Evolutionary conservation across 2,797 vertebrate genomes (phyloP).

Genomic region (Mormyrus proboscirostris): DNA sequence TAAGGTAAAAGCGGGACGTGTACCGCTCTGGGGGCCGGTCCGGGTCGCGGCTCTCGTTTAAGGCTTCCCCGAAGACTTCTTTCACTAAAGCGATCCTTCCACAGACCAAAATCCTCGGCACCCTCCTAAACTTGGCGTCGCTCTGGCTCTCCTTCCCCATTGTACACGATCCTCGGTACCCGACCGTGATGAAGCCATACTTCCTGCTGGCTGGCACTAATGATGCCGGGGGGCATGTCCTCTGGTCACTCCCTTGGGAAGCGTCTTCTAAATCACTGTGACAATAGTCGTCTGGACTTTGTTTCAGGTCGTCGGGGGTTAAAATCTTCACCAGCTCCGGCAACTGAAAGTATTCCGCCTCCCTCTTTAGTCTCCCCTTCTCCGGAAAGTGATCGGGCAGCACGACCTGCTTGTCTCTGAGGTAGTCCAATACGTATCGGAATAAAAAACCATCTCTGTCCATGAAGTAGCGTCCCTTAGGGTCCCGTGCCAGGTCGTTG

Average conservation of each 20-base stretch:
- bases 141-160: constrained; percentile 75
- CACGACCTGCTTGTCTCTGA: constrained; percentile 94
- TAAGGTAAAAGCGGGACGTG: constrained; percentile 90
- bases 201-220: constrained; percentile 69
- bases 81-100: constrained; percentile 89
- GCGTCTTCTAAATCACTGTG: constrained; percentile 84
- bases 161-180: constrained; percentile 77
- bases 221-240: constrained; percentile 76
- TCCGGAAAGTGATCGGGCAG: constrained; percentile 97
- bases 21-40: constrained; percentile 88
- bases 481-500: constrained; percentile 86
- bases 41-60: constrained; percentile 87
- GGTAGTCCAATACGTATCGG: constrained; percentile 94
- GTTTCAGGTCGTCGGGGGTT: constrained; percentile 74
- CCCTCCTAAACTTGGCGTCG: constrained; percentile 80
- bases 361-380: constrained; percentile 83
- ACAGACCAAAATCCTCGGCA: constrained; percentile 90
- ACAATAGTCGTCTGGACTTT: constrained; percentile 75
- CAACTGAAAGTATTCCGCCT: constrained; percentile 93
- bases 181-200: constrained; percentile 94
- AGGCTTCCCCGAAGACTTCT: constrained; percentile 93
- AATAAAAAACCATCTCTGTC: constrained; percentile 97
- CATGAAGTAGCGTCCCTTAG: constrained; percentile 91
- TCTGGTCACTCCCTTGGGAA: constrained; percentile 83
- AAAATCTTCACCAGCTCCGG: constrained; percentile 88